Evolutionary conservation across 2,888 invertebrate species (phyloP), one percentile per base, ranked within the genome.

Genomic region (Baccha elongata): DNA sequence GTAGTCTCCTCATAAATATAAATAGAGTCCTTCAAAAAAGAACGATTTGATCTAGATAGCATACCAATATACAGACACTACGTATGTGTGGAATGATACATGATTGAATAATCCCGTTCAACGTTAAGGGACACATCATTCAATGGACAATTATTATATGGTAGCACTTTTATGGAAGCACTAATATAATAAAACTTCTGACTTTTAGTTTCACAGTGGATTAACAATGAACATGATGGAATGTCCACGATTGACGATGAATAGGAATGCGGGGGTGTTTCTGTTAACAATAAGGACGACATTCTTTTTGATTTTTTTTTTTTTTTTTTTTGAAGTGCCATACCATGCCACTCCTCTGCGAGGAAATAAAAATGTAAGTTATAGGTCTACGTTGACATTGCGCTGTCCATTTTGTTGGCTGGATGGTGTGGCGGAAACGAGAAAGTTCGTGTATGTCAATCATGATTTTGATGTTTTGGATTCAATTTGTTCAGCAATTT

Each of bases 141-240:
- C 81, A 81, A 75, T 65, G 71, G 71, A 71, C 75, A 75, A 75
- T 81, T 75, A 75, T 81, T 75, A 75, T 81, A 72, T 62, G 75
- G 71, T 71, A 60, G 71, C 81, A 72, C 65, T 81, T 81, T 81
- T 81, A 75, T 81, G 60, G 81, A 76, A 75, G 81, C 72, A 81
- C 71, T 67, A 72, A 71, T 67, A 72, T 71, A 71, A 76, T 81
- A 81, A 81, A 81, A 75, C 53, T 75, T 75, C 46, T 23, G 81
- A 81, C 81, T 81, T 74, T 69, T 81, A 75, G 81, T 75, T 81
- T 72, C 62, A 55, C 52, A 81, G 46, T 75, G 60, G 53, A 81
- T 76, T 72, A 71, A 69, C 74, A 74, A 81, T 52, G 29, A 37
- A 50, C 26, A 37, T 26, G 53, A 53, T 29, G 15, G 35, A 65